phyloP scores from a whole-genome alignment of 2,797 vertebrate genomes.

The Xyrichtys novacula region DNA sequence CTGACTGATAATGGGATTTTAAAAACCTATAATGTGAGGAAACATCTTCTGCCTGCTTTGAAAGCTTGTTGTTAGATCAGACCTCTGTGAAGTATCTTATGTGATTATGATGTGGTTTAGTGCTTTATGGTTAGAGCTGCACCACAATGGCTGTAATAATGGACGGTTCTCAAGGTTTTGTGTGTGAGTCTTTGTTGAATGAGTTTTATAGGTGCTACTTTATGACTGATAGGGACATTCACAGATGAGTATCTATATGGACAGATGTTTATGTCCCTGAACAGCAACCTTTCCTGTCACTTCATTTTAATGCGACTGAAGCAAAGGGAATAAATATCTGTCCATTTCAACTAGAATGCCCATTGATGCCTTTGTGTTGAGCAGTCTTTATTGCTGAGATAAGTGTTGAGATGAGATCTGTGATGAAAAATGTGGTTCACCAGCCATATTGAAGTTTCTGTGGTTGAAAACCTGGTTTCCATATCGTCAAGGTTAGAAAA shows the following conservation, averaged over 20 bases:
- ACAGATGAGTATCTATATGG: neutral
- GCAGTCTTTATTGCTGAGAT: neutral
- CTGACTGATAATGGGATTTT: constrained; percentile 22
- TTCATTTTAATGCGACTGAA: neutral
- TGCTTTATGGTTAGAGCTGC: neutral
- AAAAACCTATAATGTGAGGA: constrained; percentile 24
- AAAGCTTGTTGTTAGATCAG: neutral
- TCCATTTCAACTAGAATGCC: neutral
- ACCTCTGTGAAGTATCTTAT: neutral
- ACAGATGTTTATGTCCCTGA: neutral
- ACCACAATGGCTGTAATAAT: neutral
- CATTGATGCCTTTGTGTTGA: neutral
- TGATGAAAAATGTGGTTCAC: too few relatives aligned
- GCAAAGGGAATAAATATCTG: neutral
- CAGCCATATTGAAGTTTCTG: too few relatives aligned
- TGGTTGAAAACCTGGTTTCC: too few relatives aligned
- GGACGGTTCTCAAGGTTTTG: constrained; percentile 3
- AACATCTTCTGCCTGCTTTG: neutral
- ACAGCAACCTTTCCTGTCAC: neutral
- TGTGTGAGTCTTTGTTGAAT: neutral
- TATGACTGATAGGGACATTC: neutral
- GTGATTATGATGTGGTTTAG: neutral
- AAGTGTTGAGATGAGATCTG: neutral
- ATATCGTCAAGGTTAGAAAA: too few relatives aligned
- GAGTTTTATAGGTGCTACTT: neutral